A percentile compares a stretch with the other conserved stretches of the same genome.
phyloP scores from a whole-genome alignment of 2,797 vertebrate species.

The Lindbergichthys nudifrons region DNA sequence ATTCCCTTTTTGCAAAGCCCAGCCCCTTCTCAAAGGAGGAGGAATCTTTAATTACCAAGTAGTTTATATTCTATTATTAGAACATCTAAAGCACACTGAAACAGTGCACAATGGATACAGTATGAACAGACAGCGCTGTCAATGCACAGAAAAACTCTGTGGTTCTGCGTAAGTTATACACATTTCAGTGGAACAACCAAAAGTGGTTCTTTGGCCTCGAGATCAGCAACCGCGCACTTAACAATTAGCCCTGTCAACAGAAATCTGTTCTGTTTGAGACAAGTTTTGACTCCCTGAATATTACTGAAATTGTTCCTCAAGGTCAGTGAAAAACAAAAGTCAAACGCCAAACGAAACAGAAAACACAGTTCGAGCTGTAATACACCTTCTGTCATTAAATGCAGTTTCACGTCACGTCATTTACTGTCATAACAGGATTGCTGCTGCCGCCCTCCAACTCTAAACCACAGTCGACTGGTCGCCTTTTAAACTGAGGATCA shows the following conservation, averaged over 20 bases:
- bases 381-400: conserved; percentile 68
- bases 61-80: conserved; percentile 80
- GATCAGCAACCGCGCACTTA: conserved; percentile 86
- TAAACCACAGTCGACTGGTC: conserved; percentile 76
- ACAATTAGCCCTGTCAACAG: conserved; percentile 85
- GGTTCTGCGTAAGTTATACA: conserved; percentile 73
- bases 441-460: conserved; percentile 65
- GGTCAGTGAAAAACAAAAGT: conserved; percentile 75
- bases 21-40: conserved; percentile 73
- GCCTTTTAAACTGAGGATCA: conserved; percentile 56
- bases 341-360: conserved; percentile 76
- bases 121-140: conserved; percentile 66
- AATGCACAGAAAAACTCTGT: conserved; percentile 61
- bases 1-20: conserved; percentile 74
- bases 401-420: conserved; percentile 71
- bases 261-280: conserved; percentile 75
- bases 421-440: conserved; percentile 75
- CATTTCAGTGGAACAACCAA: conserved; percentile 77
- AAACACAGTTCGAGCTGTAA: conserved; percentile 74
- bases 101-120: conserved; percentile 71
- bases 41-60: conserved; percentile 80
- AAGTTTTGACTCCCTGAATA: conserved; percentile 77
- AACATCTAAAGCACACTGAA: conserved; percentile 57
- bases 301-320: conserved; percentile 70
- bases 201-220: conserved; percentile 75